Evolutionary conservation across 2,888 invertebrate genomes (phyloP).

Genomic region (Pegoplata infirma): DNA sequence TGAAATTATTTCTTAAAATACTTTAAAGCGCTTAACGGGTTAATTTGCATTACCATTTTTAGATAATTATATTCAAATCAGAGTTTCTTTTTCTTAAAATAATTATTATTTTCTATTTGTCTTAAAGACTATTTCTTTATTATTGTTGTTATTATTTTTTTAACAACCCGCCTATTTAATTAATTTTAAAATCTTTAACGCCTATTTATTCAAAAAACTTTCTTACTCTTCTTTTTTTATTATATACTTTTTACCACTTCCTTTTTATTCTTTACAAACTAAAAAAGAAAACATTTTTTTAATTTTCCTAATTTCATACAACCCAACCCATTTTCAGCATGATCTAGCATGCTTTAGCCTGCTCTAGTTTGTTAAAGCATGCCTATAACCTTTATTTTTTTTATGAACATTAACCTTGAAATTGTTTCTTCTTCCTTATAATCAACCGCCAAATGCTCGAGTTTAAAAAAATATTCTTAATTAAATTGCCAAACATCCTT

Average conservation of each 20-base stretch:
- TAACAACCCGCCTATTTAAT: neutral
- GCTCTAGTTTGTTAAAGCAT: neutral
- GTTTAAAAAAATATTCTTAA: conserved; percentile 48
- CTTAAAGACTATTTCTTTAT: neutral
- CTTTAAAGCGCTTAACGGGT: too few species aligned
- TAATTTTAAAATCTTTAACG: neutral
- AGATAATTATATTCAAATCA: too few species aligned
- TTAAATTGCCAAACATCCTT: conserved; percentile 33
- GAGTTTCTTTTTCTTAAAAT: neutral
- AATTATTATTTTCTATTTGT: neutral
- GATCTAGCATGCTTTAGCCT: neutral
- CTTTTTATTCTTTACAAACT: conserved; percentile 15
- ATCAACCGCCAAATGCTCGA: conserved; percentile 53
- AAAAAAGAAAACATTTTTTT: conserved; percentile 30
- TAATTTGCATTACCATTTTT: too few species aligned
- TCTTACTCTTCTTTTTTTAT: neutral
- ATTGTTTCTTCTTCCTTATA: conserved; percentile 26
- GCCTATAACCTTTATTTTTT: neutral
- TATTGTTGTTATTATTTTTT: neutral
- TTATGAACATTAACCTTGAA: conserved; percentile 50
- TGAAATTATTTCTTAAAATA: too few species aligned
- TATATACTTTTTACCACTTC: conserved; percentile 13
- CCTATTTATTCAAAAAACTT: conserved; percentile 7
- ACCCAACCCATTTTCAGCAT: conserved; percentile 13
- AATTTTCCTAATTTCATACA: conserved; percentile 10